phyloP scores from a whole-genome alignment of 30 jellyfish, hydroid and myxozoan genomes.

The Nemopilema nomurai region DNA sequence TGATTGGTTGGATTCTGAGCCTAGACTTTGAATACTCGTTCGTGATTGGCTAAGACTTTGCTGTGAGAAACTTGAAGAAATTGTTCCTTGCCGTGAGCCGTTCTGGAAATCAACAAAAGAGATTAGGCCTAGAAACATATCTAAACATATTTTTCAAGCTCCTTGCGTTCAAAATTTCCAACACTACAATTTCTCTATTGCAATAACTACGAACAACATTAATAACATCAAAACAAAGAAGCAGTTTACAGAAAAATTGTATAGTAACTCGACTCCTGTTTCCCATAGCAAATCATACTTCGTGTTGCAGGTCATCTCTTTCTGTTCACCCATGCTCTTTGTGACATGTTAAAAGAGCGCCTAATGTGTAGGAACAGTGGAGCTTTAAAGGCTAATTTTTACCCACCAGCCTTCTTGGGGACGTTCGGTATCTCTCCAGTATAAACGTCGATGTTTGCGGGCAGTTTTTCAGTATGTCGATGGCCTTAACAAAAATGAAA shows the following conservation, averaged over 20 bases:
- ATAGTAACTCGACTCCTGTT: no score
- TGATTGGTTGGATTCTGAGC: slow-evolving; percentile 45
- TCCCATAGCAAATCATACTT: no score
- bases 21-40: slow-evolving; percentile 51
- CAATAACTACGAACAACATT: no score
- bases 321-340: no score
- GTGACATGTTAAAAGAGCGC: no score
- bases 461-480: slow-evolving; percentile 73
- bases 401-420: slow-evolving; percentile 52
- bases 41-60: slow-evolving; percentile 79
- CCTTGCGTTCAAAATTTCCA: no score
- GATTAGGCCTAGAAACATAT: neutral
- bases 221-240: no score
- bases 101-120: neutral
- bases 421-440: slow-evolving; percentile 74
- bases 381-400: no score
- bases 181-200: no score
- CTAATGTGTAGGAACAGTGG: no score
- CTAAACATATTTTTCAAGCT: neutral
- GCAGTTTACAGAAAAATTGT: no score
- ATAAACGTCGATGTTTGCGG: slow-evolving; percentile 80
- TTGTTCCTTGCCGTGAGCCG: slow-evolving; percentile 41
- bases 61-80: slow-evolving; percentile 45
- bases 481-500: slow-evolving; percentile 41
- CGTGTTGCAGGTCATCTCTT: no score